These are phyloP conservation scores for Apeira syringaria DNA, from an alignment of 2,888 invertebrate species.

Conservation along the genomic window DNA sequence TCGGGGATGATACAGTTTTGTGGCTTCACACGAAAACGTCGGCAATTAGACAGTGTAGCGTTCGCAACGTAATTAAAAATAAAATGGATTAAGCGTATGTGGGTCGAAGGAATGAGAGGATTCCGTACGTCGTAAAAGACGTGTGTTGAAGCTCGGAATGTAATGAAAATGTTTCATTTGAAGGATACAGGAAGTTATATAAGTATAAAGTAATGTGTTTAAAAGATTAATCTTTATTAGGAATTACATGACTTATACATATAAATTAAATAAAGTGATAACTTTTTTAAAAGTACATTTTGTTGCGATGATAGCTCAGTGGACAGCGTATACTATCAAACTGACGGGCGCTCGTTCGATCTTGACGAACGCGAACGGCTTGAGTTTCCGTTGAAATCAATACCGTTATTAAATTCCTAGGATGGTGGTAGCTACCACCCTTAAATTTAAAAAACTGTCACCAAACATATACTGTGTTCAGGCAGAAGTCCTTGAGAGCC, in stretches of 20 bases:
- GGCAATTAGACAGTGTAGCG: slow-evolving; percentile 47
- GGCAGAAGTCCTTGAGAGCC: too few species aligned
- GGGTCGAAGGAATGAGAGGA: slow-evolving; percentile 15
- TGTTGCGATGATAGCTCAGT: too few species aligned
- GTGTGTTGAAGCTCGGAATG: not conserved
- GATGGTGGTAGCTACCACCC: too few species aligned
- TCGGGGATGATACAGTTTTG: slow-evolving; percentile 20
- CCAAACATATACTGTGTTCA: too few species aligned
- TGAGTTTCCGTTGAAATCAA: too few species aligned
- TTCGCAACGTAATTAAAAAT: slow-evolving; percentile 33
- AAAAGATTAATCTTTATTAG: not conserved
- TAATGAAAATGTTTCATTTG: slow-evolving; percentile 8
- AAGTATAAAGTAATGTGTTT: not conserved
- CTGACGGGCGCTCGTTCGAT: too few species aligned
- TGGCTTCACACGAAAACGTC: slow-evolving; percentile 43
- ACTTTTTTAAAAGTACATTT: too few species aligned
- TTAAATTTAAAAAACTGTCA: too few species aligned
- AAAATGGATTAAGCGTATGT: slow-evolving; percentile 19
- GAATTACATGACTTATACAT: not conserved
- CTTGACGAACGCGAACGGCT: too few species aligned
- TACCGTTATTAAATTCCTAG: too few species aligned
- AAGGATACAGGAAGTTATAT: not conserved
- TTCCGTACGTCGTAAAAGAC: slow-evolving; percentile 13
- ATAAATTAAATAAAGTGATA: too few species aligned
- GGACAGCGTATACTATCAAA: too few species aligned